Evolutionary conservation across 2,797 vertebrate species (phyloP), one percentile per base, ranked within the genome.

Genomic region (Typhlichthys eigenmanni): DNA sequence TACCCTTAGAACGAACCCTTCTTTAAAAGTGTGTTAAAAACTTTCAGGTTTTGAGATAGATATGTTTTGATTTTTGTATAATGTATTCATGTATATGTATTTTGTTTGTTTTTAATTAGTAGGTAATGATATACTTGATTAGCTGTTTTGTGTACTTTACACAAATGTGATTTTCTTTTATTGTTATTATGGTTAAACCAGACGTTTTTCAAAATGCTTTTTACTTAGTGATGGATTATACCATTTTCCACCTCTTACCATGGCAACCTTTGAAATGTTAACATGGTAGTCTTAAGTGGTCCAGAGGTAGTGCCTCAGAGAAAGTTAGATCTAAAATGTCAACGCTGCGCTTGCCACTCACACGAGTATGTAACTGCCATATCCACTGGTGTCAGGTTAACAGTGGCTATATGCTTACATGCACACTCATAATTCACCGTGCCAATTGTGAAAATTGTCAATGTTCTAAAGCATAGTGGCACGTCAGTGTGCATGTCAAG

Each of bases 101-200:
- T 91, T 91, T 88, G 92, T 87, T 92, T 92, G 90, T 94, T 89
- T 94, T 95, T 94, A 91, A 94, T 93, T 92, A 90, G 93, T 93
- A 72, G 71, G 90, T 92, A 82, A 75, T 66, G 29, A 60, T 82
- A 75, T 84, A 86, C 78, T 82, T 84, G 80, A 82, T 81, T 82
- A 81, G 75, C 17, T 79, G 60, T 94, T 94, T 93, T 93, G 17
- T 95, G 92, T 96, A 92, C 92, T 93, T 94, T 91, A 94, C 92
- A 93, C 93, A 94, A 94, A 95, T 95, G 94, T 96, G 95, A 95
- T 93, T 95, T 92, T 74, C 45, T 80, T 85, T 74, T 93, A 90
- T 81, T 70, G 54, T 75, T 63, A 91, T 91, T 92, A 93, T 92
- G 91, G 93, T 93, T 94, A 92, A 92, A 92, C 91, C 92, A 93